Evolutionary conservation across 2,888 invertebrate species (phyloP).

Genomic region (Germaria angustata): DNA sequence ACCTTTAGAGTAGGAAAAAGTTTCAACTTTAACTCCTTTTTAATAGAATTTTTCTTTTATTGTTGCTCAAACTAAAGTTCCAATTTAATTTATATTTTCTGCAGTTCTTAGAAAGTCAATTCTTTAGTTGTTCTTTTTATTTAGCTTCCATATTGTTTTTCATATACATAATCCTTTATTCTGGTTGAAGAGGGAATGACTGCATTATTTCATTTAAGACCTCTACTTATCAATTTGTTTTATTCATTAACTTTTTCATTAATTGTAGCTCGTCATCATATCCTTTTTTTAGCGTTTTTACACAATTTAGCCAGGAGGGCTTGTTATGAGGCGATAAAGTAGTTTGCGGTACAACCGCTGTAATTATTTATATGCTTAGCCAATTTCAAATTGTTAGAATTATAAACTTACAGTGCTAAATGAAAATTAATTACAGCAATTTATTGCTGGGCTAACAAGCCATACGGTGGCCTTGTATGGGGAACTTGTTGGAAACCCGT

Average conservation of each 20-base stretch:
- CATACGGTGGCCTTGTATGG: neutral
- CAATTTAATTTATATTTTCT: slow-evolving; percentile 21
- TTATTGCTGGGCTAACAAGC: slow-evolving; percentile 71
- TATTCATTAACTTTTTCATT: slow-evolving; percentile 37
- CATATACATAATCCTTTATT: slow-evolving; percentile 12
- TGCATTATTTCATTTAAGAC: slow-evolving; percentile 70
- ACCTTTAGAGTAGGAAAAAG: neutral
- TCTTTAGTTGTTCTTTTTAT: neutral
- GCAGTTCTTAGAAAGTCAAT: neutral
- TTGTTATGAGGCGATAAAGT: neutral
- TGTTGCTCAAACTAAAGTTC: slow-evolving; percentile 7
- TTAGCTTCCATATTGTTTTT: neutral
- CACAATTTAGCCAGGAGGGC: neutral
- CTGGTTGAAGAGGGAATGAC: slow-evolving; percentile 72
- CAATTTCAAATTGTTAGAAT: slow-evolving; percentile 75
- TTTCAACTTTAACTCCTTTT: slow-evolving; percentile 6
- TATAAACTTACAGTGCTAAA: slow-evolving; percentile 75
- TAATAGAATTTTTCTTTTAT: slow-evolving; percentile 19
- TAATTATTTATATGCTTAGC: slow-evolving; percentile 77
- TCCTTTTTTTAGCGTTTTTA: neutral
- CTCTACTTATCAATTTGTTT: slow-evolving; percentile 64
- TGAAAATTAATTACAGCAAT: slow-evolving; percentile 78
- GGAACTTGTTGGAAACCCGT: neutral
- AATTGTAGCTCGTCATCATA: slow-evolving; percentile 31
- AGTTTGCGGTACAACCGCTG: slow-evolving; percentile 69